Base-by-base conservation (phyloP, 2,888 invertebrate genomes). In the Unio pictorum region DNA sequence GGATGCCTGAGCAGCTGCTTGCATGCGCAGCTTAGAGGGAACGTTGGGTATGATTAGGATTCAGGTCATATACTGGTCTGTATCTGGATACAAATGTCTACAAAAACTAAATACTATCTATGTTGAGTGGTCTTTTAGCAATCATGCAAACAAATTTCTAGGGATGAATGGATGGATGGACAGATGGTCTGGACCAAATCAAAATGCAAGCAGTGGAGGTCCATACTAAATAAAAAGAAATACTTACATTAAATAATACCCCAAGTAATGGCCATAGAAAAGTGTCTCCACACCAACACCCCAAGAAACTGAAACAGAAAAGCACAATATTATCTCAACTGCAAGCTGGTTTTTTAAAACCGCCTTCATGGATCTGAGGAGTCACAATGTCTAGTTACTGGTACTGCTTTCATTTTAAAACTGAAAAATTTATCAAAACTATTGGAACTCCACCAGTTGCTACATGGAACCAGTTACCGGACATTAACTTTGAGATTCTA, bases 221-320 rank as follows among this genome's bases (percentile, higher is more conserved):
- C 7, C 34, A 3, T 28, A 45, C 59, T 26, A 26, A 23, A 23
- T 1, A 8, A 45, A 8, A 20, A 15, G 18, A 63, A 45, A 60
- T 57, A 81, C 83, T 81, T 78, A 83, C 83, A 82, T 60, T 64
- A 81, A 73, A 71, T 81, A 81, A 71, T 76, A 76, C 20, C 83
- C 83, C 67, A 83, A 67, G 54, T 71, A 66, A 77, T 78, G 77
- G 34, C 79, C 78, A 74, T 78, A 82, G 68, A 68, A 81, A 18
- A 74, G 55, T 30, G 77, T 74, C 65, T 83, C 83, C 55, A 78
- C 79, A 30, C 79, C 81, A 61, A 81, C 77, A 61, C 83, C 83
- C 79, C 81, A 79, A 23, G 78, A 63, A n/a, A 72, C 83, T 83
- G 79, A 62, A 78, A 79, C 30, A 66, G 30, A 67, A 61, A 67